These are phyloP conservation scores for Lamprotornis superbus DNA, from an alignment of 2,113 vertebrate species.

Conservation along the genomic window DNA sequence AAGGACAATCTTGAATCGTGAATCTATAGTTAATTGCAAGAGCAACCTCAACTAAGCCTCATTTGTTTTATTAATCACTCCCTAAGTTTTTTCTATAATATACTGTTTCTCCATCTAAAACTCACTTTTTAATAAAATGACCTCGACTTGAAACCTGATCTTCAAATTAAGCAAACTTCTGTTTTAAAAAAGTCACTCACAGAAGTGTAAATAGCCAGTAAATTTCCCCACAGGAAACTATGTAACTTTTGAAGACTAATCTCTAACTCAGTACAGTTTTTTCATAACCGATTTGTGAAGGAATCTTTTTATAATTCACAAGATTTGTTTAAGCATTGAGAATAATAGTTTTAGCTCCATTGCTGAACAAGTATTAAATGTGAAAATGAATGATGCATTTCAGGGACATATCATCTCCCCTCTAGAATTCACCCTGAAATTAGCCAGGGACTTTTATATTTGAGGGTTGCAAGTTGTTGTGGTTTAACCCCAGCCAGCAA, in stretches of 20 bases:
- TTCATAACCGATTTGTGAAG: neutral
- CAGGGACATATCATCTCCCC: neutral
- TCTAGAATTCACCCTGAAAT: constrained; percentile 44
- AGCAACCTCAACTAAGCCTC: neutral
- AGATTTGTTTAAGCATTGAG: neutral
- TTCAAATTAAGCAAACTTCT: neutral
- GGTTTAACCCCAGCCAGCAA: neutral
- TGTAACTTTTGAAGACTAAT: neutral
- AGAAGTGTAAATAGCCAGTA: neutral
- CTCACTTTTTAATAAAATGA: neutral
- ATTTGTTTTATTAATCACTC: neutral
- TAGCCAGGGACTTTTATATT: constrained; percentile 8
- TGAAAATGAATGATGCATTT: constrained; percentile 20
- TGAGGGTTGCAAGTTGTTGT: constrained; percentile 49
- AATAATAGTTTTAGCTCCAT: neutral
- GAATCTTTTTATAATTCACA: neutral
- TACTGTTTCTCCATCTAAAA: neutral
- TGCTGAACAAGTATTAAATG: constrained; percentile 8
- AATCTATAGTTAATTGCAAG: neutral
- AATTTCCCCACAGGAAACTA: neutral
- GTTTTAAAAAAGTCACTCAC: neutral
- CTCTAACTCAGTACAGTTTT: neutral
- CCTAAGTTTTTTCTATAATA: neutral
- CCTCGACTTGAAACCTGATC: neutral
- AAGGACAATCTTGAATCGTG: neutral